These are phyloP conservation scores for Antitype chi DNA, from an alignment of 2,888 invertebrate genomes.

Conservation along the genomic window DNA sequence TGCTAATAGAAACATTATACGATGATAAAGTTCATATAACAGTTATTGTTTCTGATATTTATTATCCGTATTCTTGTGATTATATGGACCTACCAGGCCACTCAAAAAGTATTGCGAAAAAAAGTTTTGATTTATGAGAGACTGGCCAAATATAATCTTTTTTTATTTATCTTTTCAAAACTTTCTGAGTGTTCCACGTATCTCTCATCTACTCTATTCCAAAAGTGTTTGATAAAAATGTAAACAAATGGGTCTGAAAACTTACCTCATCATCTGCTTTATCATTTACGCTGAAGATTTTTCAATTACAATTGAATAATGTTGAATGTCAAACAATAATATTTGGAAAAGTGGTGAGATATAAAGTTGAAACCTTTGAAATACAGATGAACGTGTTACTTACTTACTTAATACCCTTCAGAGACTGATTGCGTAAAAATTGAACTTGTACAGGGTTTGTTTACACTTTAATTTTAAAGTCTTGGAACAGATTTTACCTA, in stretches of 20 bases:
- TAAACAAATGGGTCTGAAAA: neutral
- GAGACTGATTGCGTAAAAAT: neutral
- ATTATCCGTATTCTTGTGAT: slow-evolving; percentile 6
- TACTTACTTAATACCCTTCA: neutral
- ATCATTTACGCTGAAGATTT: neutral
- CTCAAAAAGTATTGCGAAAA: too few relatives aligned
- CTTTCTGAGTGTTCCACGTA: too few relatives aligned
- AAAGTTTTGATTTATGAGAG: too few relatives aligned
- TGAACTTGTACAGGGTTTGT: neutral
- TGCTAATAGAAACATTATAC: slow-evolving; percentile 23
- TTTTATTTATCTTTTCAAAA: too few relatives aligned
- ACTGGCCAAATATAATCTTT: too few relatives aligned
- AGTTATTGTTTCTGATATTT: slow-evolving; percentile 27
- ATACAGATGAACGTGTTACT: neutral
- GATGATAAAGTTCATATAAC: slow-evolving; percentile 11
- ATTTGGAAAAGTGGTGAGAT: neutral
- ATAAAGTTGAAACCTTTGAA: neutral
- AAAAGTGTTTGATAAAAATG: neutral
- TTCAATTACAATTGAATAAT: neutral
- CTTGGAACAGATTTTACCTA: neutral
- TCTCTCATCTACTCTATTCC: neutral
- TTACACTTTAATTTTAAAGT: neutral
- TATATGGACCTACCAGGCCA: too few relatives aligned
- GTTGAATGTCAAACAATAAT: neutral
- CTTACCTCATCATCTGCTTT: neutral